phyloP scores from a whole-genome alignment of 1,140 invertebrate species.

The Pseudomyrmex dendroicus region DNA sequence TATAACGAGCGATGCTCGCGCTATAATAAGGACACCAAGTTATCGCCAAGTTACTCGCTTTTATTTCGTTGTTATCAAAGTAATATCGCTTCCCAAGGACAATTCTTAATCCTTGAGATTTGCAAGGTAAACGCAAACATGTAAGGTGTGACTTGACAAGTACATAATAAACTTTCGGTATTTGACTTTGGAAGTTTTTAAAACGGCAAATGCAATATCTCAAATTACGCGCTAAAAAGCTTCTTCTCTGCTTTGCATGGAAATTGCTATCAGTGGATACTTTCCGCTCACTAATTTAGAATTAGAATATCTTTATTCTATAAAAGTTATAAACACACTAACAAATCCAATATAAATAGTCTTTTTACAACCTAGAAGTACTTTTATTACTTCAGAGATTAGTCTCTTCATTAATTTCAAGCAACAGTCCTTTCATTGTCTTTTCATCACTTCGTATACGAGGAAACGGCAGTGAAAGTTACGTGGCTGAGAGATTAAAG shows the following conservation, averaged over 20 bases:
- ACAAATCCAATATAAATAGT: not conserved
- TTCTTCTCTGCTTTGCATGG: conserved; percentile 16
- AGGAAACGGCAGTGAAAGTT: too few relatives aligned
- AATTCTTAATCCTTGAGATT: not conserved
- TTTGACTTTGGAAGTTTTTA: not conserved
- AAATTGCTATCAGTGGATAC: not conserved
- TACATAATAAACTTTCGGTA: not conserved
- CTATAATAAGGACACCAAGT: conserved; percentile 40
- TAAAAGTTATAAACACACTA: not conserved
- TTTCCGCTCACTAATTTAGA: not conserved
- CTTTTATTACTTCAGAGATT: not conserved
- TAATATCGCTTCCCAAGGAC: not conserved
- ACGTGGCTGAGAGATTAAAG: not conserved
- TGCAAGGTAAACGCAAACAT: not conserved
- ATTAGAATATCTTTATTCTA: not conserved
- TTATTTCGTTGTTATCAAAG: conserved; percentile 11
- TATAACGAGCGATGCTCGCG: conserved; percentile 44
- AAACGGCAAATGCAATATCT: not conserved
- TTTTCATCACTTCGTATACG: too few relatives aligned
- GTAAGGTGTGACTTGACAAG: not conserved
- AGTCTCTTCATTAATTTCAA: not conserved
- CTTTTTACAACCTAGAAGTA: not conserved
- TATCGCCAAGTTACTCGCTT: conserved; percentile 23
- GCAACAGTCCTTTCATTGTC: too few relatives aligned
- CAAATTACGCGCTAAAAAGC: not conserved